Evolutionary conservation across 2,888 invertebrate genomes (phyloP).

Genomic region (Dione vanillae): DNA sequence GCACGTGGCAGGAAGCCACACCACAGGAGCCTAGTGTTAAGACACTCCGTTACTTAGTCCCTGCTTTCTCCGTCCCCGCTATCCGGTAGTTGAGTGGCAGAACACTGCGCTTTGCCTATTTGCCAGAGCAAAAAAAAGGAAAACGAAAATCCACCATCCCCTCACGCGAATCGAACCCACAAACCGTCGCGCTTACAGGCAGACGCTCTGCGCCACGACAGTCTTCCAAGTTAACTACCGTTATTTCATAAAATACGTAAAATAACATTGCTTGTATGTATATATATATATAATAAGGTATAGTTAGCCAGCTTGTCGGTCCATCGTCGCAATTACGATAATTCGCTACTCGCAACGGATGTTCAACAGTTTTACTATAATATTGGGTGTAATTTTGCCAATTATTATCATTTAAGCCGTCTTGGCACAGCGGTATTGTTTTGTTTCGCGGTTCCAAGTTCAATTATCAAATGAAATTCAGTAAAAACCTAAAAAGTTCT

Average conservation of each 20-base stretch:
- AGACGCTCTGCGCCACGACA: neutral
- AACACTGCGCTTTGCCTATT: too few species aligned
- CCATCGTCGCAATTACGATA: constrained; percentile 5
- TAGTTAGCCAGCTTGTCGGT: constrained; percentile 14
- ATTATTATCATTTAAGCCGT: neutral
- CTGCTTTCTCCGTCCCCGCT: too few species aligned
- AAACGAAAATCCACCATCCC: too few species aligned
- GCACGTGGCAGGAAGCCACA: too few species aligned
- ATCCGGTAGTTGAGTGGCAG: too few species aligned
- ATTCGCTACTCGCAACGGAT: constrained; percentile 10
- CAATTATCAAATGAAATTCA: too few species aligned
- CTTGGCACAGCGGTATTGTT: neutral
- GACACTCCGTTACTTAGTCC: too few species aligned
- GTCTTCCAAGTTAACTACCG: neutral
- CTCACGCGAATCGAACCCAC: too few species aligned
- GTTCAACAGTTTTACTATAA: constrained; percentile 19
- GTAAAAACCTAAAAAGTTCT: too few species aligned
- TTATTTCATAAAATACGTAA: constrained; percentile 3
- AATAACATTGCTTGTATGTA: neutral
- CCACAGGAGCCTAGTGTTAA: neutral
- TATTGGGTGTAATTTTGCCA: neutral
- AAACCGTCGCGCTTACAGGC: too few species aligned
- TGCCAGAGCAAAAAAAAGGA: too few species aligned
- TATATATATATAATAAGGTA: neutral
- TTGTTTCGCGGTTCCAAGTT: too few species aligned